phyloP scores from a whole-genome alignment of 64 coral and sea anemone genomes.

The Pocillopora damicornis region DNA sequence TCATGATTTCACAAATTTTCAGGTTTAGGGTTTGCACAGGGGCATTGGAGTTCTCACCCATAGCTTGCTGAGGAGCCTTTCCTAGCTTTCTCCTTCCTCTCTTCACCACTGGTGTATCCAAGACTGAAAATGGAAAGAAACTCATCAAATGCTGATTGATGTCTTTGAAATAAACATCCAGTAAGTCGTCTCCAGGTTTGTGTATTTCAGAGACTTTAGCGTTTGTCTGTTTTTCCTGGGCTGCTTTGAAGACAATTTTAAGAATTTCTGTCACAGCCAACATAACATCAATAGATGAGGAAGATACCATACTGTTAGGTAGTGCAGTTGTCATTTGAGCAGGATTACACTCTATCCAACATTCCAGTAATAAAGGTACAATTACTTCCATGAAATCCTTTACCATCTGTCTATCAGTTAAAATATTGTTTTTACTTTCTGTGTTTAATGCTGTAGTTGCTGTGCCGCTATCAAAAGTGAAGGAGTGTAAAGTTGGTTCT shows the following conservation, averaged over 20 bases:
- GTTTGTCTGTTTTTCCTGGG: constrained; percentile 12
- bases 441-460: neutral
- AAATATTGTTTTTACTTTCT: constrained; percentile 11
- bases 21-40: constrained; percentile 57
- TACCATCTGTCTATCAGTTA: constrained; percentile 14
- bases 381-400: constrained; percentile 68
- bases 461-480: neutral
- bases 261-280: constrained; percentile 55
- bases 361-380: constrained; percentile 83
- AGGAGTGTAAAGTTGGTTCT: constrained; percentile 19
- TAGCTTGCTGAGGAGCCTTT: constrained; percentile 12
- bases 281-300: constrained; percentile 55
- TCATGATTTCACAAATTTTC: constrained; percentile 78
- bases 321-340: constrained; percentile 61
- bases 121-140: constrained; percentile 72
- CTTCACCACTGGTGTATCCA: neutral
- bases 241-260: constrained; percentile 53
- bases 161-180: constrained; percentile 50
- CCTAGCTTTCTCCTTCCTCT: constrained; percentile 58
- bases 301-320: constrained; percentile 18
- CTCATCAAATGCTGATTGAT: constrained; percentile 66
- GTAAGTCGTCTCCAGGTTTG: constrained; percentile 13
- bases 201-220: neutral
- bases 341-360: constrained; percentile 91
- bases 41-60: neutral